Evolutionary conservation across 35 echinoderm and acorn worm species (phyloP), one percentile per base, ranked within the genome.

Genomic region (Lytechinus pictus): DNA sequence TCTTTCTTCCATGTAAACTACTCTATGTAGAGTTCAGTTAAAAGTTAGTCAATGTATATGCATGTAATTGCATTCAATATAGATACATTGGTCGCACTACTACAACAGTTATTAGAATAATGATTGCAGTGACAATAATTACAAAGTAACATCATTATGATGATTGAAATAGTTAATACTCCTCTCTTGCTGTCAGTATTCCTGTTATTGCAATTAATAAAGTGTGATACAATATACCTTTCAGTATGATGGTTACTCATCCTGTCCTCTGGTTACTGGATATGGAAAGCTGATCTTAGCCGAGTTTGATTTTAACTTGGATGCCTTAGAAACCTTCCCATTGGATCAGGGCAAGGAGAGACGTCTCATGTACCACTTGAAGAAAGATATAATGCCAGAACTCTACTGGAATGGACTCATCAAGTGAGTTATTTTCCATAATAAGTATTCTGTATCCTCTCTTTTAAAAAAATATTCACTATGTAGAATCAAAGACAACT

Each of bases 181-280:
- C 33, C 33, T 44, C 33, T 2, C 33, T 44, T 44, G 33, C 33
- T 8, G 7, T n/a, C 4, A 71, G 66, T 79, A 24, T 79, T 79
- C 66, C 19, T 24, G 66, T 16, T 79, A 79, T 79, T 79, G 19
- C 19, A 19, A 79, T 19, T 0, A 79, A 44, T 44, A 2, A 44
- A 44, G 33, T 44, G 33, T 44, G 33, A 44, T 44, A 44, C 33
- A 24, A 19, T 79, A 89, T 60, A 92, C 91, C 10, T 91, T 91
- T 19, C 96, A 99, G 98, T 99, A 99, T 53, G 97, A 99, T 97
- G 98, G 98, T 13, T 99, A 99, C 61, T 97, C 98, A 56, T 99
- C 98, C 9, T 99, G 98, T 44, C 98, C 98, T 53, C 94, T 99
- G 19, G 91, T 99, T n/a, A 97, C 97, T 21, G 96, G 98, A 9